phyloP scores from a whole-genome alignment of 1,140 invertebrate genomes.

The Listronotus bonariensis region DNA sequence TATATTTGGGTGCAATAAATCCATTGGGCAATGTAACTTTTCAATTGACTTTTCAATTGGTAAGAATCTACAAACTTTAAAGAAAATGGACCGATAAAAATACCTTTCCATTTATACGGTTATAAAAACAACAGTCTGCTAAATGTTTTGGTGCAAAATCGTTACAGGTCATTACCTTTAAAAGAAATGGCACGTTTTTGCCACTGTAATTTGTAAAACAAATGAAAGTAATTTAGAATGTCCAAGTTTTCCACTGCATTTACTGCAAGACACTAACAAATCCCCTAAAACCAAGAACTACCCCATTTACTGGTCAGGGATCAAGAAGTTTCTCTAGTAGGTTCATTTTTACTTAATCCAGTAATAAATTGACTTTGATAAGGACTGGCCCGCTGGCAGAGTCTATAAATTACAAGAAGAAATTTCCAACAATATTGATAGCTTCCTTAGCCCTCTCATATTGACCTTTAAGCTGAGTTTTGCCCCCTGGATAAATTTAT shows the following conservation, averaged over 20 bases:
- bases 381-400: slow-evolving; percentile 23
- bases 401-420: slow-evolving; percentile 34
- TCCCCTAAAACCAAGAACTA: slow-evolving; percentile 26
- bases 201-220: slow-evolving; percentile 13
- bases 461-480: slow-evolving; percentile 37
- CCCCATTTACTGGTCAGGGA: slow-evolving; percentile 34
- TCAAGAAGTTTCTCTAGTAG: slow-evolving; percentile 29
- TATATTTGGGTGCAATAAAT: no score
- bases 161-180: no score
- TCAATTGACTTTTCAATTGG: no score
- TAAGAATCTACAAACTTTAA: no score
- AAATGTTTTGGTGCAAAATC: no score
- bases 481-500: slow-evolving; percentile 33
- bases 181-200: no score
- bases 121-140: no score
- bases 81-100: no score
- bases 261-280: slow-evolving; percentile 29
- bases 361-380: slow-evolving; percentile 40
- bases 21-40: no score
- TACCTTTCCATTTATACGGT: no score
- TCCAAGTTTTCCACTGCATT: slow-evolving; percentile 26
- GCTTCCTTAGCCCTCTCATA: slow-evolving; percentile 34
- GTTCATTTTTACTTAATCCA: slow-evolving; percentile 38
- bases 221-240: slow-evolving; percentile 17
- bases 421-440: slow-evolving; percentile 40